Base-by-base conservation (phyloP, 1,140 invertebrate genomes). In the Zaprionus tsacasi region DNA sequence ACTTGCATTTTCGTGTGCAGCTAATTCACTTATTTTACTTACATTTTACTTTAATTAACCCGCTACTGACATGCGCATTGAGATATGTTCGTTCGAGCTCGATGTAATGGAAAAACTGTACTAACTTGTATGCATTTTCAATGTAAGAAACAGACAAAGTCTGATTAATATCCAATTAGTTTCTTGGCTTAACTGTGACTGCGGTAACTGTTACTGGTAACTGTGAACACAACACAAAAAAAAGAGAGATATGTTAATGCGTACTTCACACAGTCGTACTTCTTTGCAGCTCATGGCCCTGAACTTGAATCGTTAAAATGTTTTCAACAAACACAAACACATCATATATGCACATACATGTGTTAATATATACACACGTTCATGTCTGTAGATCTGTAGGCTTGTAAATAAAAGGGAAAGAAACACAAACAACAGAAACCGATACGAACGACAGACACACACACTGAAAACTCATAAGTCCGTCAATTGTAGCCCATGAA, bases 231-330 rank as follows among this genome's bases (percentile, higher is more conserved):
- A 38, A 40, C 5, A 30, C 54, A 40, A 69, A 35, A 35, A 10
- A 40, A 69, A 35, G 10, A 35, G 7, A 35, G 33, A 35, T 35
- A 7, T 35, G 21, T 54, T 54, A 43, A 59, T 58, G 15, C 40
- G 40, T 45, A 10, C 13, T 6, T 40, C 38, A 40, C 13, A n/a
- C 38, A n/a, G 13, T 6, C 12, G 6, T 13, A n/a, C 2, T 15
- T 8, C 6, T 25, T 13, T 15, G 10, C 50, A n/a, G 35, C 21
- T 12, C 15, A 33, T 54, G 63, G 61, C 73, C 73, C 69, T 76
- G 73, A 76, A 76, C 73, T 76, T 76, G 73, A 71, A 59, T 38
- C 66, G 35, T 45, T 8, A 10, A 43, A 45, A 45, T 45, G 40
- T 15, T 10, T 45, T 45, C 15, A 58, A 58, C 38, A 70, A 52